Conservation (phyloP, 2,113 vertebrate genomes). For the Pseudolaguvia tuberculata region DNA sequence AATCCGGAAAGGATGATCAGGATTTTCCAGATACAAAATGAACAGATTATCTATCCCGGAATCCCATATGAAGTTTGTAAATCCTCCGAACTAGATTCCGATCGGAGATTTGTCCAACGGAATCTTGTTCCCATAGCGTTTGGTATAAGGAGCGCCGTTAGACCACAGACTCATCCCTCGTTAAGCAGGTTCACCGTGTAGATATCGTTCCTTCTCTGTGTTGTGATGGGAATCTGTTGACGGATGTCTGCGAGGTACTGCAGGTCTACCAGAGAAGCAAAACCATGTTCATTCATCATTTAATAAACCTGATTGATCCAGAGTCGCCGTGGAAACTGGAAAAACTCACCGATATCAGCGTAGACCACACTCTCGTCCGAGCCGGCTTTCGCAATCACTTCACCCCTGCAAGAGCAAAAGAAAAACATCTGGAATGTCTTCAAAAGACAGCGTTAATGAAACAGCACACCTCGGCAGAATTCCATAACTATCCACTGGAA, state of each 20-base stretch:
- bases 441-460: too few relatives aligned
- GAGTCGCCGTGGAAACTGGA: background rate
- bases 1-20: background rate
- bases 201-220: slow-evolving; percentile 82
- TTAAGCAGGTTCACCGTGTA: slow-evolving; percentile 67
- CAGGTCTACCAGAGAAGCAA: slow-evolving; percentile 74
- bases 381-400: slow-evolving; percentile 83
- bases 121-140: background rate
- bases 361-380: slow-evolving; percentile 79
- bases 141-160: background rate
- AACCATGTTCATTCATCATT: background rate
- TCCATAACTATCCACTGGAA: too few relatives aligned
- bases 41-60: background rate
- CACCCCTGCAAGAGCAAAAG: slow-evolving; percentile 79
- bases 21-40: background rate
- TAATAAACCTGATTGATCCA: background rate
- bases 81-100: background rate
- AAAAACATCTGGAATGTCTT: too few relatives aligned
- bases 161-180: slow-evolving; percentile 38
- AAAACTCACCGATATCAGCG: slow-evolving; percentile 86
- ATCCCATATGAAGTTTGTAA: background rate
- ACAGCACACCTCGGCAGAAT: too few relatives aligned
- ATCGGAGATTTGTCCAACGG: too few relatives aligned
- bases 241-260: slow-evolving; percentile 84
- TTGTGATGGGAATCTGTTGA: slow-evolving; percentile 85